Evolutionary conservation across 1,140 invertebrate species (phyloP).

Genomic region (Temnothorax longispinosus): DNA sequence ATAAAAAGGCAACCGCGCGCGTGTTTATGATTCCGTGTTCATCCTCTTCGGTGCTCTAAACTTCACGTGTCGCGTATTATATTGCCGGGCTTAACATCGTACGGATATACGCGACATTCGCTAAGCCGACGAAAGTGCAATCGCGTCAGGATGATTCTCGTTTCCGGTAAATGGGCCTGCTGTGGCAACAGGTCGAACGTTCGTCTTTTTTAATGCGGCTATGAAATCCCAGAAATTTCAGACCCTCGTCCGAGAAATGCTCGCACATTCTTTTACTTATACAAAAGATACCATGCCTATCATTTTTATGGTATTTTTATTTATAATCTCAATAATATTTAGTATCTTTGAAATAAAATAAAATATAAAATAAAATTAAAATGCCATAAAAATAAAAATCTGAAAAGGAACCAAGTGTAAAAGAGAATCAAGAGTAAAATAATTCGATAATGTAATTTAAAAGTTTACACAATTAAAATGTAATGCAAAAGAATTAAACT

Average conservation of each 20-base stretch:
- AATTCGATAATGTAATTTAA: neutral
- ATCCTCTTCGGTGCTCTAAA: conserved; percentile 11
- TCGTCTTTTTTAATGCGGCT: neutral
- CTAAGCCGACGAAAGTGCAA: conserved; percentile 42
- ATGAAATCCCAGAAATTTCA: conserved; percentile 12
- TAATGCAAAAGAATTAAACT: neutral
- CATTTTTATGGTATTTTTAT: neutral
- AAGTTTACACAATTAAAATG: neutral
- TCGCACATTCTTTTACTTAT: neutral
- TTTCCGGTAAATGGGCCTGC: neutral
- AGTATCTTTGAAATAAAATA: too few relatives aligned
- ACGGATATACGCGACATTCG: conserved; percentile 15
- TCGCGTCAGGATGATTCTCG: conserved; percentile 18
- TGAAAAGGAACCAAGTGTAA: neutral
- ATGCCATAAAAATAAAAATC: neutral
- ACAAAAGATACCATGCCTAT: too few relatives aligned
- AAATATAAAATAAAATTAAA: neutral
- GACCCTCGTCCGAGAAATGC: neutral
- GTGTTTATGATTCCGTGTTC: conserved; percentile 47
- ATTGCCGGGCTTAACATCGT: conserved; percentile 5
- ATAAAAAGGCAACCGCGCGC: conserved; percentile 37
- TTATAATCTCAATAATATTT: neutral
- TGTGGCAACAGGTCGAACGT: neutral
- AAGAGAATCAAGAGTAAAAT: neutral
- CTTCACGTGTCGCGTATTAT: conserved; percentile 31